phyloP scores from a whole-genome alignment of 2,113 vertebrate species.

The Chunga burmeisteri region DNA sequence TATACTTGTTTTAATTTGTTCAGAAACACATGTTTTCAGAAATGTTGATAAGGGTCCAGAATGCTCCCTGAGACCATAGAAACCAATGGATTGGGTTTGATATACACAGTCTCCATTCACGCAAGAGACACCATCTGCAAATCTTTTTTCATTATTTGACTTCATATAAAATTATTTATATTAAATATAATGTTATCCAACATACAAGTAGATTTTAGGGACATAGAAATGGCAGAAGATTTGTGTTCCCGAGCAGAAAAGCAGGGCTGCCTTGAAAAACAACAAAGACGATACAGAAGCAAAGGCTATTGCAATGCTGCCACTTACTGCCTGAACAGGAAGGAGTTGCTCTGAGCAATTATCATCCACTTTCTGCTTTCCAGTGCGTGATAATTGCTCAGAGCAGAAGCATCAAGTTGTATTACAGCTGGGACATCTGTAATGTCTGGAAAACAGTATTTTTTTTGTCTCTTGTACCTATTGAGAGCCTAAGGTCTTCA shows the following conservation, averaged over 20 bases:
- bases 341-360: not conserved
- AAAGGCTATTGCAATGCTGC: conserved; percentile 40
- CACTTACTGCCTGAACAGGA: conserved; percentile 35
- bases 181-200: not conserved
- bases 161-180: not conserved
- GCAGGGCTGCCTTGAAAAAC: not conserved
- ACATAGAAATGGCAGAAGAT: not conserved
- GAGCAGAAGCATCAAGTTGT: not conserved
- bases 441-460: not conserved
- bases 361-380: not conserved
- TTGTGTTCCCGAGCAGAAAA: not conserved
- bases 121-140: not conserved
- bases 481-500: not conserved
- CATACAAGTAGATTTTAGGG: not conserved
- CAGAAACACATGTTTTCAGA: not conserved
- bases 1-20: not conserved
- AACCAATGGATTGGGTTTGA: not conserved
- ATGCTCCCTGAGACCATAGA: not conserved
- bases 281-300: not conserved
- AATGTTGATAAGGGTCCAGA: not conserved
- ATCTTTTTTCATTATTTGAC: not conserved
- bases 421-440: not conserved
- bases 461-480: not conserved
- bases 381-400: not conserved
- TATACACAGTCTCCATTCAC: not conserved